phyloP scores from a whole-genome alignment of 2,888 invertebrate genomes.

The Himalopsyche tibetana region DNA sequence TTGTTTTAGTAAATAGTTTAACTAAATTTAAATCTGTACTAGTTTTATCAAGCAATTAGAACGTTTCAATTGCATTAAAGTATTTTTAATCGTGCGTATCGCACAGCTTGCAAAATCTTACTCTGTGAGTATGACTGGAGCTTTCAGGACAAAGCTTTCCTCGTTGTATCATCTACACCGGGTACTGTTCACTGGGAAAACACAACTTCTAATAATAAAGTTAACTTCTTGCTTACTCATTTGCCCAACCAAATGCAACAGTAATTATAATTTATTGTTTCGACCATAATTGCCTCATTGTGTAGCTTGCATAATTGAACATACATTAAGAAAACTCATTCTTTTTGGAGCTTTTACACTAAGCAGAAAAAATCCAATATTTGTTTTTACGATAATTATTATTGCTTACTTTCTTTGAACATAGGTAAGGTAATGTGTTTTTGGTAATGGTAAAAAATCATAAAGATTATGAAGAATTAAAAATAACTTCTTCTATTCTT shows the following conservation, averaged over 20 bases:
- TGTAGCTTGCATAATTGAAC: neutral
- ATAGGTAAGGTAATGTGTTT: no score
- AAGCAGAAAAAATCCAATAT: no score
- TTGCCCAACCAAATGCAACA: neutral
- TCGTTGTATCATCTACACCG: conserved; percentile 23
- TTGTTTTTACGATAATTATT: no score
- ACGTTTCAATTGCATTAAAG: neutral
- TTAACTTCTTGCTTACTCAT: conserved; percentile 18
- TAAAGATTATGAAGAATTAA: no score
- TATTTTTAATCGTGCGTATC: conserved; percentile 31
- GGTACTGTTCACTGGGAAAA: conserved; percentile 18
- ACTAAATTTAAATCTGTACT: no score
- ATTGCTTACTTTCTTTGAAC: no score
- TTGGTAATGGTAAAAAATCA: no score
- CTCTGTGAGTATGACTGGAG: conserved; percentile 3
- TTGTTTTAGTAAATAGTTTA: no score
- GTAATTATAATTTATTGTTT: neutral
- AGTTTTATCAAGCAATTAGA: neutral
- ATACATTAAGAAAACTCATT: no score
- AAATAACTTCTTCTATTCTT: no score
- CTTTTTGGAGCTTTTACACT: no score
- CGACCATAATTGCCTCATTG: neutral
- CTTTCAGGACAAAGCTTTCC: conserved; percentile 16
- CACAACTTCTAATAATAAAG: conserved; percentile 28
- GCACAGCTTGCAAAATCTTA: conserved; percentile 22